Evolutionary conservation across 2,797 vertebrate genomes (phyloP).

Genomic region (Lacerta viridis): DNA sequence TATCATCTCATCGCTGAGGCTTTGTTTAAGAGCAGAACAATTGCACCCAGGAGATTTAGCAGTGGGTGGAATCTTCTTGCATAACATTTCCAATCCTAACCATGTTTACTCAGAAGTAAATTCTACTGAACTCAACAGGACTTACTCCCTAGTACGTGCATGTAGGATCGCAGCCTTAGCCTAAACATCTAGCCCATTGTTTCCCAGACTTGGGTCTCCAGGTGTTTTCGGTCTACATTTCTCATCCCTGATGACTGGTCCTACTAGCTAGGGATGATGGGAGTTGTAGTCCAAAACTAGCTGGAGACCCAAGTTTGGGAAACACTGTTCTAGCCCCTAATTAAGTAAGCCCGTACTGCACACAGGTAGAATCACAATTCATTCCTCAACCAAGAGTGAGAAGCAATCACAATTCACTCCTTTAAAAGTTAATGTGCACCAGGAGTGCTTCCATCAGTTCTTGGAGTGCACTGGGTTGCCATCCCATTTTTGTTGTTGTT

Average conservation of each 20-base stretch:
- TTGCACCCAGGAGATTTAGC: constrained; percentile 43
- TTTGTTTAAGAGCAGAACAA: constrained; percentile 53
- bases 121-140: not conserved
- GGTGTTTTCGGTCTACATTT: not conserved
- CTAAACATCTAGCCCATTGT: not conserved
- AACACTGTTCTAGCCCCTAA: constrained; percentile 1
- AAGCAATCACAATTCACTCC: constrained; percentile 29
- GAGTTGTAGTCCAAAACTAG: not conserved
- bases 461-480: not conserved
- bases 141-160: not conserved
- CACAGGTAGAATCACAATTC: constrained; percentile 35
- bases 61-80: constrained; percentile 42
- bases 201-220: not conserved
- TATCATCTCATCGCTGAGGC: constrained; percentile 30
- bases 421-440: constrained; percentile 53
- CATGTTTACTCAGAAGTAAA: not conserved
- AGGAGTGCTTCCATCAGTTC: constrained; percentile 33
- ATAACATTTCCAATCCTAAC: constrained; percentile 23
- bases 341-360: constrained; percentile 52
- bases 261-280: too few relatives aligned
- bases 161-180: not conserved
- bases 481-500: not conserved
- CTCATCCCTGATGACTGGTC: too few relatives aligned
- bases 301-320: not conserved
- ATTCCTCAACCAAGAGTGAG: not conserved